Evolutionary conservation across 1,140 invertebrate genomes (phyloP).

Genomic region (Saccostrea echinata): DNA sequence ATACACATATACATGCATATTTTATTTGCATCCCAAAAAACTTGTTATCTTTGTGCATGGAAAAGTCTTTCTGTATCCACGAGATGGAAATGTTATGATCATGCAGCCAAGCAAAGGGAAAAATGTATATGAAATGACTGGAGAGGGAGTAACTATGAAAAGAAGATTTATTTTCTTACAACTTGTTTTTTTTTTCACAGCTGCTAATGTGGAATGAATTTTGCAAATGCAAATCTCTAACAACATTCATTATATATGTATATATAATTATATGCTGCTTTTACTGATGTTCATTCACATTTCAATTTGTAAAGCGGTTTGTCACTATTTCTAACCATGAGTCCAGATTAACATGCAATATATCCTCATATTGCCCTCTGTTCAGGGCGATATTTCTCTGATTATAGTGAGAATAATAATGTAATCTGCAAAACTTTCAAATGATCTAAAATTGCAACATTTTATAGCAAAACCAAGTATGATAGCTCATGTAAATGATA

Average conservation of each 20-base stretch:
- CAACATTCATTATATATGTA: not conserved
- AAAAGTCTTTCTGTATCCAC: not conserved
- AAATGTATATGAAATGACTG: not conserved
- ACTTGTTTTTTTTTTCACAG: constrained; percentile 12
- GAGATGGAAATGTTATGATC: not conserved
- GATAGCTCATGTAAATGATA: too few species aligned
- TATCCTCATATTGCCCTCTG: not conserved
- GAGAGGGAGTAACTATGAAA: not conserved
- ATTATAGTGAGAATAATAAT: not conserved
- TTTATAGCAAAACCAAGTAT: too few species aligned
- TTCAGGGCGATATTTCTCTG: not conserved
- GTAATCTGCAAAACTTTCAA: too few species aligned
- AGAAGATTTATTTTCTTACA: not conserved
- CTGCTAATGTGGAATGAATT: not conserved
- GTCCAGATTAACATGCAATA: not conserved
- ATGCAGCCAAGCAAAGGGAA: not conserved
- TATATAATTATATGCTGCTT: not conserved
- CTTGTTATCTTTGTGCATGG: constrained; percentile 7
- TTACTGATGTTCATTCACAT: constrained; percentile 7
- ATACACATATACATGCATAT: not conserved
- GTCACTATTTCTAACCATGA: not conserved
- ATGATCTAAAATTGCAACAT: too few species aligned
- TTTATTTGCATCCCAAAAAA: not conserved
- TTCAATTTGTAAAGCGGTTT: not conserved
- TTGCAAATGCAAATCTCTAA: constrained; percentile 2